Evolutionary conservation across 2,113 vertebrate species (phyloP), one percentile per base, ranked within the genome.

Genomic region (Thermophis baileyi): DNA sequence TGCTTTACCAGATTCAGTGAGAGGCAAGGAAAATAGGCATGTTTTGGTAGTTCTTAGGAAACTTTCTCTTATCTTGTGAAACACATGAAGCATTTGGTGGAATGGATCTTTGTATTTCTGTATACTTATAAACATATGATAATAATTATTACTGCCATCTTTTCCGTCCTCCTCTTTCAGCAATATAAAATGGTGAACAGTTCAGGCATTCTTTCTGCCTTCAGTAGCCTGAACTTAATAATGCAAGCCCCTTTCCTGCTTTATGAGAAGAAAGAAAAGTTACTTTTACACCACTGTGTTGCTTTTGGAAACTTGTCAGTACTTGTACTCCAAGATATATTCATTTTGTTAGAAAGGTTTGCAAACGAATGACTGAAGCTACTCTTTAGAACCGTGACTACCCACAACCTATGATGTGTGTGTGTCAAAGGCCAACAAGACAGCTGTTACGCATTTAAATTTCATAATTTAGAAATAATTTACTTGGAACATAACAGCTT

Each of bases 351-450:
- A 51, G 86, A 93, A 91, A 88, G 55, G 24, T 47, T 91, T 94
- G 44, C 92, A 94, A 92, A 90, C 94, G 93, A 95, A 92, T 88
- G 87, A 27, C 91, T 86, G 91, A 95, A 93, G 25, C 49, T 93
- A 51, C 53, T 95, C 94, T 95, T 90, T 93, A 91, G 94, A 94
- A 55, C 74, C 9, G 16, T 90, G 54, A 2, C 47, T 93, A 0
- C 0, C 91, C 0, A 0, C 91, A 93, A 49, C 88, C 16, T 93
- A 89, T 94, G 49, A 51, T 20, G 40, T 90, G 14, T 54, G 20
- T n/a, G 20, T 89, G 89, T 95, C 90, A 95, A 89, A 87, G 93
- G 93, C 93, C 88, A 94, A 94, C 93, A 96, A 95, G 94, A 92
- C 69, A 95, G 51, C 93, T 96, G 91, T 94, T 91, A 91, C 24